phyloP scores from a whole-genome alignment of 1,140 invertebrate genomes.

The Papilio polyxenes region DNA sequence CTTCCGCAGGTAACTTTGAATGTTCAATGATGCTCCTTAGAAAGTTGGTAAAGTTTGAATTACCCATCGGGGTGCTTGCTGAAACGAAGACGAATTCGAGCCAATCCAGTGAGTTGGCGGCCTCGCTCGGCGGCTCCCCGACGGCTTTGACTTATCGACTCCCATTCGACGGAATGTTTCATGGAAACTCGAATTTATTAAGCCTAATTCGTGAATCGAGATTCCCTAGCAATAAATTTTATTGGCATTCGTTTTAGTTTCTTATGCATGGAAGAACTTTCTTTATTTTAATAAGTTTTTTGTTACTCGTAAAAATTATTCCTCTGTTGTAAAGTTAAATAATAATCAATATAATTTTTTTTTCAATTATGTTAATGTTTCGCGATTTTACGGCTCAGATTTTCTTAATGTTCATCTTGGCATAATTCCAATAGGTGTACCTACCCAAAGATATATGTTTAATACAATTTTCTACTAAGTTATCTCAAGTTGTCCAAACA shows the following conservation, averaged over 20 bases:
- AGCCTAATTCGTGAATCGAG: constrained; percentile 50
- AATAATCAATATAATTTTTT: background rate
- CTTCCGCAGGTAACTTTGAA: constrained; percentile 29
- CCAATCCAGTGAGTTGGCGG: constrained; percentile 25
- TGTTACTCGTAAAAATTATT: background rate
- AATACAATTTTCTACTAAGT: background rate
- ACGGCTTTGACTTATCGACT: constrained; percentile 43
- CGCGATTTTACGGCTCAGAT: constrained; percentile 23
- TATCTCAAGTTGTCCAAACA: background rate
- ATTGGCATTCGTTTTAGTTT: constrained; percentile 36
- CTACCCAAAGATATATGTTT: background rate
- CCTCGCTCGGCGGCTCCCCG: constrained; percentile 39
- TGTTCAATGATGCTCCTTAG: constrained; percentile 30
- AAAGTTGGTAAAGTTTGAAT: constrained; percentile 36
- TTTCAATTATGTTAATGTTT: constrained; percentile 9
- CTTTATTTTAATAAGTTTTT: background rate
- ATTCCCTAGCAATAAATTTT: constrained; percentile 52
- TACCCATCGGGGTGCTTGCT: constrained; percentile 35
- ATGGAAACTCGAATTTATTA: constrained; percentile 51
- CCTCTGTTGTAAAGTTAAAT: background rate
- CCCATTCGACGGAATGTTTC: constrained; percentile 44
- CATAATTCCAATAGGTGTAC: background rate
- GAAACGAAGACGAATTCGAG: constrained; percentile 34
- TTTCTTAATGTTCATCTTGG: constrained; percentile 34
- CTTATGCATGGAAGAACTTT: background rate